Percentiles rank a stretch among this genome's conserved stretches.
phyloP scores from a whole-genome alignment of 2,113 vertebrate genomes.

The Caretta caretta region DNA sequence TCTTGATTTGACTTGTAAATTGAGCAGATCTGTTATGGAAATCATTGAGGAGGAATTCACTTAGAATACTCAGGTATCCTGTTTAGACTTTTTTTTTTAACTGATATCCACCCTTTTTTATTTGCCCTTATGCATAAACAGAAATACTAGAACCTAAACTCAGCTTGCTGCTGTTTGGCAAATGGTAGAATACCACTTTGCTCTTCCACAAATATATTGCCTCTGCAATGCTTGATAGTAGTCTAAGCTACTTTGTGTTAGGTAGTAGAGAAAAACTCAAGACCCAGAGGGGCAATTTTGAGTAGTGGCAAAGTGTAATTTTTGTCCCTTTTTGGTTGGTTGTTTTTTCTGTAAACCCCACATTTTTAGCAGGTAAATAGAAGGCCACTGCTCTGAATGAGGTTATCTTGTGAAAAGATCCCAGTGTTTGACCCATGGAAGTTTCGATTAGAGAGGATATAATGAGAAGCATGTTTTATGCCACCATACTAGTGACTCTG shows the following conservation, averaged over 20 bases:
- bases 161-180: background rate
- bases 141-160: background rate
- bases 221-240: constrained; percentile 17
- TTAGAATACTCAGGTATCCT: background rate
- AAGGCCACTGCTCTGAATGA: background rate
- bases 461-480: constrained; percentile 40
- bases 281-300: constrained; percentile 46
- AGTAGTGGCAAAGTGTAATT: constrained; percentile 40
- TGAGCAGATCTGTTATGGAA: background rate
- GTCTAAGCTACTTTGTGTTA: constrained; percentile 7
- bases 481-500: background rate
- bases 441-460: constrained; percentile 26
- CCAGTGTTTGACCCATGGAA: background rate
- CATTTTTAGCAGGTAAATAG: constrained; percentile 57
- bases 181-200: background rate
- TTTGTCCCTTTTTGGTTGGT: background rate
- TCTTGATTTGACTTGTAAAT: constrained; percentile 41
- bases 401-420: background rate
- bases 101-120: background rate
- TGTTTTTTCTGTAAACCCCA: constrained; percentile 38
- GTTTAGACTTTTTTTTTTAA: background rate
- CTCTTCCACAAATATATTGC: background rate
- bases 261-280: constrained; percentile 53
- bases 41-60: background rate
- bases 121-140: background rate